Conservation (phyloP, 2,888 invertebrate genomes). For the Molanna angustata region DNA sequence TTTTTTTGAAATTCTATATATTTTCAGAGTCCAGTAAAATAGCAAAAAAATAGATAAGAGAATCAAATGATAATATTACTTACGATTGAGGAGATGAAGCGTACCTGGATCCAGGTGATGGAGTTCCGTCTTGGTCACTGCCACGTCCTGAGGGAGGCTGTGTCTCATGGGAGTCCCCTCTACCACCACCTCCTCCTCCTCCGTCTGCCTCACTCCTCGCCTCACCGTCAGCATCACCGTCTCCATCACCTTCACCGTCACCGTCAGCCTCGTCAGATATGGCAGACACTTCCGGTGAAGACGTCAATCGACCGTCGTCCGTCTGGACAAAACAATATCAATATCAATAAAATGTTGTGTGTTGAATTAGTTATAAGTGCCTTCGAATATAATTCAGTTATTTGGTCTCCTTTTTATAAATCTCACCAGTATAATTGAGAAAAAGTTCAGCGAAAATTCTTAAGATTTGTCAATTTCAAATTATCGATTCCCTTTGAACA, state of each 20-base stretch:
- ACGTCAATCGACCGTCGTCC: conserved; percentile 46
- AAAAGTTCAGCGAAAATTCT: too few species aligned
- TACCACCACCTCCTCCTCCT: conserved; percentile 42
- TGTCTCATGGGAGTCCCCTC: conserved; percentile 25
- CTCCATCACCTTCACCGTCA: conserved; percentile 20
- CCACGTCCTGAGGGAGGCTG: conserved; percentile 34
- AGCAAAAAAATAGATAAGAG: too few species aligned
- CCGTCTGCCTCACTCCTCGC: conserved; percentile 17
- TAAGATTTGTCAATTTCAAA: too few species aligned
- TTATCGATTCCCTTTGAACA: too few species aligned
- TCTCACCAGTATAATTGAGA: too few species aligned
- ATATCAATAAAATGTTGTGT: background rate
- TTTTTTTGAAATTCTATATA: too few species aligned
- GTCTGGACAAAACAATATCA: conserved; percentile 21
- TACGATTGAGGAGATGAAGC: conserved; percentile 32
- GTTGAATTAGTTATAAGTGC: too few species aligned
- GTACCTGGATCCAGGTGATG: conserved; percentile 45
- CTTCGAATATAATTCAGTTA: too few species aligned
- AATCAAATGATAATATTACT: too few species aligned
- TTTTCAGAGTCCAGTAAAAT: too few species aligned
- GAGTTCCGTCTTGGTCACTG: conserved; percentile 40
- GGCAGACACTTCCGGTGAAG: conserved; percentile 45
- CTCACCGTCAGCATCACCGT: conserved; percentile 26
- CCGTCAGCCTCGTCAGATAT: conserved; percentile 42
- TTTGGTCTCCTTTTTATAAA: too few species aligned